Evolutionary conservation across 1,140 invertebrate species (phyloP), one percentile per base, ranked within the genome.

Genomic region (Pseudomyrmex cubaensis): DNA sequence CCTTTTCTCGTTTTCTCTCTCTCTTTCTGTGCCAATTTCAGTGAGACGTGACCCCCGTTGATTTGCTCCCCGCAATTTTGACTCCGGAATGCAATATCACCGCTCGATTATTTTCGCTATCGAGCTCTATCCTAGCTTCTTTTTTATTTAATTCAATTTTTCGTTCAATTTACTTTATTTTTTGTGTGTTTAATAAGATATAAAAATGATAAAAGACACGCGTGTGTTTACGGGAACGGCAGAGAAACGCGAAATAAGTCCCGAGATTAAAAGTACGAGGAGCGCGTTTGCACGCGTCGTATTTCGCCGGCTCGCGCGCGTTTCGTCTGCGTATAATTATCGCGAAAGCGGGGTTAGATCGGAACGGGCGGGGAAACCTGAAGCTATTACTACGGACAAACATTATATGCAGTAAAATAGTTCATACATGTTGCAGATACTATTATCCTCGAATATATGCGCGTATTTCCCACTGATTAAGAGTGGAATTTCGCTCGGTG

Each of bases 61-160:
- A 85, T 85, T 85, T 85, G 61, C 66, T 85, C 54, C 57, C 76
- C 46, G 25, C 75, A 54, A 78, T 70, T 56, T 61, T 50, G 56
- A 54, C 72, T 56, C 46, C 7, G 73, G 46, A 52, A 48, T 17
- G 35, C 61, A 83, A 15, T 2, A 35, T 63, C 44, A 64, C n/a
- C 17, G 59, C 63, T 72, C 35, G 75, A 80, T 84, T 61, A 54
- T 46, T 54, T 66, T 50, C 66, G 35, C 25, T 35, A 70, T 69
- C 12, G 54, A 67, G 17, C 20, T 0, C 25, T 25, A 46, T 64
- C 2, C 12, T n/a, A n/a, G 9, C 9, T 52, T 12, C 50, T 52
- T 52, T 52, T 52, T 13, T 13, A 52, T 13, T 35, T 35, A 7
- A 13, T 52, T 52, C 50, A 52, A 0, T 13, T 52, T 52, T 52